phyloP scores from a whole-genome alignment of 2,113 vertebrate species.

The Pomatorhinus ruficollis region DNA sequence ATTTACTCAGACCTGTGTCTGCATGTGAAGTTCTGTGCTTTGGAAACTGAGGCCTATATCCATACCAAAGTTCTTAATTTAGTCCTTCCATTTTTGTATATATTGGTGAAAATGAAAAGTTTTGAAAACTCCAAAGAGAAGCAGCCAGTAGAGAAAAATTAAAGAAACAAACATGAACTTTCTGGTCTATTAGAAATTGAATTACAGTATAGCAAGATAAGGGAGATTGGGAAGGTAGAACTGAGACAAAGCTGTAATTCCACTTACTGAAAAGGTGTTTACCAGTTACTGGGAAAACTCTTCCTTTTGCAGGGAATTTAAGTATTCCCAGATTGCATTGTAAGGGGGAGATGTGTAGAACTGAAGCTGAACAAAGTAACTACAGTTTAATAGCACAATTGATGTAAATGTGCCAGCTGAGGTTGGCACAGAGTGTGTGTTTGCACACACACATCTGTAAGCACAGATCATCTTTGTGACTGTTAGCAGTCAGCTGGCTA shows the following conservation, averaged over 20 bases:
- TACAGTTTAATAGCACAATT: not conserved
- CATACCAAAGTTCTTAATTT: not conserved
- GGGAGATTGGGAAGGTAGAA: not conserved
- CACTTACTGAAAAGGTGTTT: not conserved
- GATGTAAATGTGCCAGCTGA: not conserved
- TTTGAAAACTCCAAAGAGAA: not conserved
- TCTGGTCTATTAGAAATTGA: not conserved
- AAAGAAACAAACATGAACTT: not conserved
- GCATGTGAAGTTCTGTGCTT: not conserved
- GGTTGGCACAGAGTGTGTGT: not conserved
- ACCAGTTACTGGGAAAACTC: not conserved
- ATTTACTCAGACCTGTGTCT: not conserved
- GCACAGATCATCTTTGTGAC: not conserved
- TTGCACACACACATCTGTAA: not conserved
- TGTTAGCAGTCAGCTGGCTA: not conserved
- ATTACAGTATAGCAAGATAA: not conserved
- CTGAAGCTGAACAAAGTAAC: not conserved
- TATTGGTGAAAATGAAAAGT: not conserved
- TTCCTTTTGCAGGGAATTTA: not conserved
- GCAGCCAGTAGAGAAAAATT: not conserved
- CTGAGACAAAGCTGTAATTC: not conserved
- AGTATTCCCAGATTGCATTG: not conserved
- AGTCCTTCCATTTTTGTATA: not conserved
- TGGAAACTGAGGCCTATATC: not conserved
- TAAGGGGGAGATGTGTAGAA: not conserved